These are phyloP conservation scores for Morus bassanus DNA, from an alignment of 2,797 vertebrate genomes.

Conservation along the genomic window DNA sequence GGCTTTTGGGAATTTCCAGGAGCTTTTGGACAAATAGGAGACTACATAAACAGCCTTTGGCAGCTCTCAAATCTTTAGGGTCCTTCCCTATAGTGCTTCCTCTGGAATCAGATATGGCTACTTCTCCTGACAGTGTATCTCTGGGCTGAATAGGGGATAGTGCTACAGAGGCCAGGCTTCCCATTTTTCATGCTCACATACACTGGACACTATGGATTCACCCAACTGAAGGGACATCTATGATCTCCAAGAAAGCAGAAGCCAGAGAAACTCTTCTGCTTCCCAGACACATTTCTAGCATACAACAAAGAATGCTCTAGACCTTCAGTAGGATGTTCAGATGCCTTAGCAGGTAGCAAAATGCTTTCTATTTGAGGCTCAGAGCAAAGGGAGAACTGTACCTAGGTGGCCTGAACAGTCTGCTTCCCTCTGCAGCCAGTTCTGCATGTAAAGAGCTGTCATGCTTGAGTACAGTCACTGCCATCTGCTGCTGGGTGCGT, in stretches of 20 bases:
- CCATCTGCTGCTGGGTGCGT: conserved; percentile 15
- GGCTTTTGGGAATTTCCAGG: background rate
- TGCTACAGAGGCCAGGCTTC: background rate
- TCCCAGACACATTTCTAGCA: background rate
- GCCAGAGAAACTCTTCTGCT: background rate
- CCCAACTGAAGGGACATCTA: background rate
- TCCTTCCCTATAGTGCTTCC: background rate
- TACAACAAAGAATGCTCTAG: background rate
- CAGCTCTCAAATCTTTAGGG: background rate
- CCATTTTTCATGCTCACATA: background rate
- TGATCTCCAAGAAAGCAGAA: background rate
- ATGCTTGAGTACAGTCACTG: background rate
- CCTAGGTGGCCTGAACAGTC: background rate
- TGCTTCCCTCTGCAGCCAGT: background rate
- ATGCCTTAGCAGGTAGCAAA: background rate
- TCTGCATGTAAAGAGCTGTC: background rate
- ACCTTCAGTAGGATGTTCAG: background rate
- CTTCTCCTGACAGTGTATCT: background rate
- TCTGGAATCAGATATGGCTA: background rate
- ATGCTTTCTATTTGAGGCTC: background rate
- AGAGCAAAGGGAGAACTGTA: background rate
- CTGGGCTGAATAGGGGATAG: background rate
- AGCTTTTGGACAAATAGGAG: background rate
- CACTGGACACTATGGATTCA: background rate
- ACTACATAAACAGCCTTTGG: background rate